A percentile compares a stretch with the other conserved stretches of the same genome.
Conservation (phyloP, 2,888 invertebrate genomes). For the Diloba caeruleocephala region DNA sequence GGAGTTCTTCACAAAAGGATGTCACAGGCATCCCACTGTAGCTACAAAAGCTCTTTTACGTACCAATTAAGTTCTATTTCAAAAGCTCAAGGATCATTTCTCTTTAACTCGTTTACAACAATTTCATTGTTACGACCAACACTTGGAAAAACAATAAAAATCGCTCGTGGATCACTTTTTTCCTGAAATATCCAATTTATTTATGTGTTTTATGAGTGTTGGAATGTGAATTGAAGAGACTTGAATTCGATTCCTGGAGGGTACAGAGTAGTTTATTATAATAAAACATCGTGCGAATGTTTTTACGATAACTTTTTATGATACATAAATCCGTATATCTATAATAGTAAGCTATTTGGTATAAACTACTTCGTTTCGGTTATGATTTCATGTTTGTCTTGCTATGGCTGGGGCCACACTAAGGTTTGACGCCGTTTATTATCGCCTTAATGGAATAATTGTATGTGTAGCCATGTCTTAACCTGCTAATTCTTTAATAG, state of each 20-base stretch:
- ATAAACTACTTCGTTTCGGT: slow-evolving; percentile 34
- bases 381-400: slow-evolving; percentile 31
- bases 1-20: slow-evolving; percentile 66
- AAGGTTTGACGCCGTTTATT: too few relatives aligned
- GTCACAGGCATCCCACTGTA: slow-evolving; percentile 65
- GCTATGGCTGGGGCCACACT: too few relatives aligned
- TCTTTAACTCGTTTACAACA: slow-evolving; percentile 17
- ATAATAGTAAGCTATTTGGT: slow-evolving; percentile 45
- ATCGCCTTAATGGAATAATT: too few relatives aligned
- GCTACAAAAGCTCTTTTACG: slow-evolving; percentile 35
- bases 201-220: slow-evolving; percentile 64
- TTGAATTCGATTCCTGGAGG: slow-evolving; percentile 51
- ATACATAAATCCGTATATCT: slow-evolving; percentile 42
- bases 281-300: slow-evolving; percentile 52
- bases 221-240: slow-evolving; percentile 59
- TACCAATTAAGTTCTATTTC: slow-evolving; percentile 33
- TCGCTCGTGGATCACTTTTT: slow-evolving; percentile 58
- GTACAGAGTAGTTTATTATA: slow-evolving; percentile 53
- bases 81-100: slow-evolving; percentile 37
- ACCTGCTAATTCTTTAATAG: too few relatives aligned
- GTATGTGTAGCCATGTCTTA: too few relatives aligned
- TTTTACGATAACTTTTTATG: slow-evolving; percentile 56
- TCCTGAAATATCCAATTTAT: slow-evolving; percentile 65
- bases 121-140: slow-evolving; percentile 46
- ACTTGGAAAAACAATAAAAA: slow-evolving; percentile 67